Conservation (phyloP, 2,113 vertebrate genomes). For the Ageneiosus marmoratus region DNA sequence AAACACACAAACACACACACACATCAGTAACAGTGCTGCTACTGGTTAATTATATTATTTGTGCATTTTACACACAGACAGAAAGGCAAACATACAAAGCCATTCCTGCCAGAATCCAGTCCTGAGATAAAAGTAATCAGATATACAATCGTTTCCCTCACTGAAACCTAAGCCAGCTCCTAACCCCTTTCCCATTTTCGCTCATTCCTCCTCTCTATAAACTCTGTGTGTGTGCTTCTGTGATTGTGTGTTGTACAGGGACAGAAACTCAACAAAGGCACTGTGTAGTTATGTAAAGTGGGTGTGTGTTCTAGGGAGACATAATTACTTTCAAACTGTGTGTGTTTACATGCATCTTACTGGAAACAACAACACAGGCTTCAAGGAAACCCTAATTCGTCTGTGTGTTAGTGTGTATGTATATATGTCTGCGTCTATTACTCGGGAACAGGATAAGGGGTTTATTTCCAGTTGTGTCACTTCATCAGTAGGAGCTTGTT, state of each 20-base stretch:
- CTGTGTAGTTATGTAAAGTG: slow-evolving; percentile 12
- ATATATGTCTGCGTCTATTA: slow-evolving; percentile 8
- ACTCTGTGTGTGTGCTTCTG: neutral
- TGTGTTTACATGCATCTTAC: slow-evolving; percentile 23
- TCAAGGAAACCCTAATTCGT: neutral
- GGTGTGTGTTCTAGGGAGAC: slow-evolving; percentile 3
- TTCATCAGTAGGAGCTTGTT: neutral
- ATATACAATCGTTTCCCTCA: slow-evolving; percentile 3
- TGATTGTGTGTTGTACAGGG: neutral
- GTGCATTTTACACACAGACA: neutral
- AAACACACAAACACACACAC: neutral
- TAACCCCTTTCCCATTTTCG: neutral
- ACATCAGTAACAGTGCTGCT: neutral
- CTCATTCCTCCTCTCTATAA: neutral
- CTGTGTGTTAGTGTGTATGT: slow-evolving; percentile 2
- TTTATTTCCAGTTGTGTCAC: neutral
- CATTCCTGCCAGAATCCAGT: neutral
- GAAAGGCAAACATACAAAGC: neutral
- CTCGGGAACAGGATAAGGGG: neutral
- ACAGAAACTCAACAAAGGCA: neutral
- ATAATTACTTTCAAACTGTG: slow-evolving; percentile 3
- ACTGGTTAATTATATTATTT: neutral
- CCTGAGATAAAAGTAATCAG: neutral
- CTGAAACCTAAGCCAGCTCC: slow-evolving; percentile 1
- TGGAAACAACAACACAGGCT: slow-evolving; percentile 17